Conservation (phyloP, 2,113 vertebrate genomes). For the Microcebus lehilahytsara region DNA sequence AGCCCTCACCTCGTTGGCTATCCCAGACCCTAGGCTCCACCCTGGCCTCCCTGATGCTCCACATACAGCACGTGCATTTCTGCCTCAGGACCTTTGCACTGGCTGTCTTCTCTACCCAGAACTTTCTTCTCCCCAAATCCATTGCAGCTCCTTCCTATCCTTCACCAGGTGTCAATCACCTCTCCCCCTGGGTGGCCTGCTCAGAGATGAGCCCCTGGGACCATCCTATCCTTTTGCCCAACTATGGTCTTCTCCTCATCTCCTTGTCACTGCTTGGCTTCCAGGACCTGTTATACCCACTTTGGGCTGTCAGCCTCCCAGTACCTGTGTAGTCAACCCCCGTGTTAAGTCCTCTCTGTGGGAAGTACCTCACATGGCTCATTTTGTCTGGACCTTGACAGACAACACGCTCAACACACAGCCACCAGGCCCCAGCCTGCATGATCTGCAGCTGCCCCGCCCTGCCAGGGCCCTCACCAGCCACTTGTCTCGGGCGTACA, state of each 20-base stretch:
- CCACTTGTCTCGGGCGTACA: constrained; percentile 95
- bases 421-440: neutral
- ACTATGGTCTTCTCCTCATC: neutral
- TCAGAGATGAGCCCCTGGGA: neutral
- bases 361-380: neutral
- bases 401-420: rapidly evolving
- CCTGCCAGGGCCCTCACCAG: constrained; percentile 86
- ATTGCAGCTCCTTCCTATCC: neutral
- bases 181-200: neutral
- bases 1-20: neutral
- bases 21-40: neutral
- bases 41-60: neutral
- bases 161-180: neutral
- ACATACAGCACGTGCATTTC: rapidly evolving
- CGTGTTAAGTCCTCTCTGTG: rapidly evolving
- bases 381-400: neutral
- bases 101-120: neutral
- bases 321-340: neutral
- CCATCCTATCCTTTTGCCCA: neutral
- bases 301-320: neutral
- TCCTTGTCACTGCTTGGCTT: neutral
- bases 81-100: neutral
- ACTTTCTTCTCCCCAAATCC: neutral
- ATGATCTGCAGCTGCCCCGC: rapidly evolving
- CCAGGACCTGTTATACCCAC: rapidly evolving